Evolutionary conservation across 2,113 vertebrate genomes (phyloP), one percentile per base, ranked within the genome.

Genomic region (Acanthisitta chloris): DNA sequence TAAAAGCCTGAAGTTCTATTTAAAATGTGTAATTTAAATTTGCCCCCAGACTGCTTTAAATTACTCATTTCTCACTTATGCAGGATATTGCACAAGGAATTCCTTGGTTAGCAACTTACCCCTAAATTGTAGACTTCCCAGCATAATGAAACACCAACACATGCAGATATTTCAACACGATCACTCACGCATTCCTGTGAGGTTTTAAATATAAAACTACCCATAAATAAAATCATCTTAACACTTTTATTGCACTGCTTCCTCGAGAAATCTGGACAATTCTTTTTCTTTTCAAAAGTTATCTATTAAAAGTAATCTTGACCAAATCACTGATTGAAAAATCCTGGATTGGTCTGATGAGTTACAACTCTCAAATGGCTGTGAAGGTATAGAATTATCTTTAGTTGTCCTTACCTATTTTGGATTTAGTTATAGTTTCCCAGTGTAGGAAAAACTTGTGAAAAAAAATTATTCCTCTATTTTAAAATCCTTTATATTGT

Each of bases 21-120:
- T 97, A 94, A 97, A 97, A 97, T 94, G 61, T 98, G 86, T 97
- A 97, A 98, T 98, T 98, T 97, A 98, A 96, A 97, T 96, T 97
- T 97, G 95, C 96, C 97, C 97, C 97, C 87, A 96, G 97, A 98
- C 97, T 97, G 76, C 94, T 97, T 95, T 94, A 95, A 97, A 97
- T 98, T 98, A 98, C 95, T 98, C 97, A 96, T 98, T 96, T 96
- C 88, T 97, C 97, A 97, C 95, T 97, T 96, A 96, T 92, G 95
- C 95, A 98, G 97, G 96, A 94, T 98, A 98, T 98, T 98, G 97
- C 94, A 97, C 96, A 96, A 98, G 96, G 94, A 98, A 97, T 98
- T 97, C 95, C 88, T 98, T 66, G 83, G 93, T 98, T 97, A 94
- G 86, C 92, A 15, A 70, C 95, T 96, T 98, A 92, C 91, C 92